Conservation (phyloP, 2,888 invertebrate genomes). For the Idaea biselata region DNA sequence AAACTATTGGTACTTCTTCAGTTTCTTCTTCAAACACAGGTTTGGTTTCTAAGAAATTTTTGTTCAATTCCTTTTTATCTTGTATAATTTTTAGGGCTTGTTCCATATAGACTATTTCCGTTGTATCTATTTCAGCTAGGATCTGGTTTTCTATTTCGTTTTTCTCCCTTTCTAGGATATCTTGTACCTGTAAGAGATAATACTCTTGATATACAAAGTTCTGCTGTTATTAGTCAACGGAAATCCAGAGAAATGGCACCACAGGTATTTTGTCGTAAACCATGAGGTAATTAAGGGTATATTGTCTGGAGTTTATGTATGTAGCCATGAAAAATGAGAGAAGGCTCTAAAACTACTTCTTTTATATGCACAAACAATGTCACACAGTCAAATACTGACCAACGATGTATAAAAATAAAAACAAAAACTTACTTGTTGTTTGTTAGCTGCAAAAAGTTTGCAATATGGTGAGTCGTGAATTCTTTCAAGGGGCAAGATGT, state of each 20-base stretch:
- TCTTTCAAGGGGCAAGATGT: constrained; percentile 57
- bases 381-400: too few relatives aligned
- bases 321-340: too few relatives aligned
- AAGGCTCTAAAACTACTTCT: too few relatives aligned
- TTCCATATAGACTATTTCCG: constrained; percentile 92
- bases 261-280: too few relatives aligned
- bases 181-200: constrained; percentile 74
- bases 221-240: too few relatives aligned
- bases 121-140: constrained; percentile 85
- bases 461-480: constrained; percentile 82
- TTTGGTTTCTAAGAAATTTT: constrained; percentile 33
- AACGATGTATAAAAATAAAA: neutral
- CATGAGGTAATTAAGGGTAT: too few relatives aligned
- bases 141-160: constrained; percentile 83
- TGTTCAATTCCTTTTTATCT: constrained; percentile 62
- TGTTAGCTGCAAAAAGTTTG: constrained; percentile 88
- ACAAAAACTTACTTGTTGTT: constrained; percentile 77
- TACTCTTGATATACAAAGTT: neutral
- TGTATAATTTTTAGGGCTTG: constrained; percentile 88
- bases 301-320: too few relatives aligned
- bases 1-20: constrained; percentile 44
- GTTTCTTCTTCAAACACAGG: constrained; percentile 32
- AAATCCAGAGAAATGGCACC: too few relatives aligned
- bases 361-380: too few relatives aligned
- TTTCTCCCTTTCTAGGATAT: constrained; percentile 88